These are phyloP conservation scores for Sceloporus tristichus DNA, from an alignment of 2,113 vertebrate genomes.

Conservation along the genomic window DNA sequence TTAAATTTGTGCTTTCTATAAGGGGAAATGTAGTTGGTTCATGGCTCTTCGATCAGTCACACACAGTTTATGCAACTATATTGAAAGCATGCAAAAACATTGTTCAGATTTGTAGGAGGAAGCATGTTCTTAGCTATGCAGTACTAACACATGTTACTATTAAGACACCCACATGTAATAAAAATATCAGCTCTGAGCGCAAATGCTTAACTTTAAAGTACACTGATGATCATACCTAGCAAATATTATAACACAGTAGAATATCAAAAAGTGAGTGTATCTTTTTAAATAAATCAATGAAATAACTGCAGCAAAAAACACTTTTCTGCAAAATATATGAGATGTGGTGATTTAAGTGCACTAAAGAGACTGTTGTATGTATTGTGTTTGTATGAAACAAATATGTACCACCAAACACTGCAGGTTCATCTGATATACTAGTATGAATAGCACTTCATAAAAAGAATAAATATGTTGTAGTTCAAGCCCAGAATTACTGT, in stretches of 20 bases:
- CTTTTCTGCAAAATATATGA: slow-evolving; percentile 15
- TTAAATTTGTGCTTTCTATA: slow-evolving; percentile 37
- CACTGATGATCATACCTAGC: slow-evolving; percentile 42
- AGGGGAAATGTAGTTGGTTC: slow-evolving; percentile 45
- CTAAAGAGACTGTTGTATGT: slow-evolving; percentile 31
- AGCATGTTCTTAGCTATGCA: slow-evolving; percentile 43
- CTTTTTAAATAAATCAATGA: slow-evolving; percentile 12
- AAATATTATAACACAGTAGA: slow-evolving; percentile 39
- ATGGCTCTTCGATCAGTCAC: slow-evolving; percentile 41
- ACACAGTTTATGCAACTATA: slow-evolving; percentile 39
- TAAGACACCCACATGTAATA: slow-evolving; percentile 43
- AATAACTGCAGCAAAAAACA: slow-evolving; percentile 15
- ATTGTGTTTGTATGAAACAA: slow-evolving; percentile 30
- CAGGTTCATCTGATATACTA: slow-evolving; percentile 48
- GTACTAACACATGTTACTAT: slow-evolving; percentile 52
- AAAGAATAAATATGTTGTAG: slow-evolving; percentile 51
- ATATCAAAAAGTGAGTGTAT: background rate
- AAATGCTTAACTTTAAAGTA: slow-evolving; percentile 25
- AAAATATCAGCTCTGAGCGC: slow-evolving; percentile 52
- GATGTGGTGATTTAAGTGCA: background rate
- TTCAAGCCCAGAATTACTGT: slow-evolving; percentile 52
- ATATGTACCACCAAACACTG: slow-evolving; percentile 49
- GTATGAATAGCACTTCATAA: slow-evolving; percentile 40
- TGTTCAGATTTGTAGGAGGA: slow-evolving; percentile 33
- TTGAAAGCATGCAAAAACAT: slow-evolving; percentile 44